Evolutionary conservation across 2,113 vertebrate species (phyloP), one percentile per base, ranked within the genome.

Genomic region (Delphinus delphis): DNA sequence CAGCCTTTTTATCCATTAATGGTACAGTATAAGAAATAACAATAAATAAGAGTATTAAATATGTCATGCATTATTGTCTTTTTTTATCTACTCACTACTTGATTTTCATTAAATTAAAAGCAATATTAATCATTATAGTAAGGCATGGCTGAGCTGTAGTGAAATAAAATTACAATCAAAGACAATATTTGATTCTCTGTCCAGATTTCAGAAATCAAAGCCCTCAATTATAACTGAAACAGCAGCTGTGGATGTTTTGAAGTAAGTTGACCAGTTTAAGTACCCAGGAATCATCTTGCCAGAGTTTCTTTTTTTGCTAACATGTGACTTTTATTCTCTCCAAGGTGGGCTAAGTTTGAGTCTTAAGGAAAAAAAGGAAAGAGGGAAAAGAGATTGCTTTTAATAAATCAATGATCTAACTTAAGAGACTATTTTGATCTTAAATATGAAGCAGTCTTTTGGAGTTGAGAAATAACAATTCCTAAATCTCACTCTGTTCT

Each of bases 91-190:
- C 5, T 90, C 15, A 25, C 9, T 60, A 84, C 21, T 36, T 86
- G 28, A 86, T 82, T 97, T 87, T 90, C 33, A 41, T 74, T 90
- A 82, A 82, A 36, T 63, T 84, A 68, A 88, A 55, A 68, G n/a
- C 50, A 13, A 47, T 21, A 71, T 68, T 55, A 62, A 80, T 65
- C 13, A 23, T 8, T 38, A 47, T 5, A 62, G 6, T 71, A 96
- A 93, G 85, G 23, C 44, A 47, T 70, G 21, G n/a, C 9, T 21
- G 55, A 83, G 28, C 67, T 88, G 25, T 47, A 53, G 47, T 44
- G 41, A 77, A 70, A 81, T n/a, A 82, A 74, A 91, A 94, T 58
- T 73, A 74, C 82, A 95, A 92, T 55, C n/a, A 73, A 95, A 74
- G 80, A 41, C 47, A 88, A 26, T 3, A 8, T 68, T 36, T 87